Evolutionary conservation across 1,140 invertebrate species (phyloP).

Genomic region (Aculops lycopersici): DNA sequence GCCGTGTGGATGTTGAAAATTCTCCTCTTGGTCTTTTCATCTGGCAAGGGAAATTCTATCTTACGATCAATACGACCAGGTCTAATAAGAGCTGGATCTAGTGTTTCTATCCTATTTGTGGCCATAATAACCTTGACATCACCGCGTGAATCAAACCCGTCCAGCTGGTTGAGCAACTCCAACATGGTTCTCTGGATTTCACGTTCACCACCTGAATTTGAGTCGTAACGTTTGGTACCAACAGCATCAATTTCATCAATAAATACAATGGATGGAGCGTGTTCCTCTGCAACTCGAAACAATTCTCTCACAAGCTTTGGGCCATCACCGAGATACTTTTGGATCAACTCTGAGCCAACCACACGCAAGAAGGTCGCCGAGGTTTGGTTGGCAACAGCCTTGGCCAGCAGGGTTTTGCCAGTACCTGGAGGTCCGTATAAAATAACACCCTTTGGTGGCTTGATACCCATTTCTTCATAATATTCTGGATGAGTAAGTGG

Average conservation of each 20-base stretch:
- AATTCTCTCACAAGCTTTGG: slow-evolving; percentile 89
- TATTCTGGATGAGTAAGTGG: slow-evolving; percentile 97
- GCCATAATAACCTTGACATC: slow-evolving; percentile 97
- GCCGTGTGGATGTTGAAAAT: slow-evolving; percentile 97
- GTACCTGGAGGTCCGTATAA: slow-evolving; percentile 92
- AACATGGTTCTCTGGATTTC: slow-evolving; percentile 99
- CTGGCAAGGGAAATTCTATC: slow-evolving; percentile 94
- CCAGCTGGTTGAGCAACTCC: slow-evolving; percentile 88
- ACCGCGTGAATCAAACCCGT: slow-evolving; percentile 85
- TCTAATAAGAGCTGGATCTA: slow-evolving; percentile 90
- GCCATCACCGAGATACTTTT: slow-evolving; percentile 96
- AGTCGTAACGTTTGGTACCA: slow-evolving; percentile 95
- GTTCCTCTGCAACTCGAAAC: slow-evolving; percentile 91
- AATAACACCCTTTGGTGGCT: slow-evolving; percentile 95
- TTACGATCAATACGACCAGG: slow-evolving; percentile 96
- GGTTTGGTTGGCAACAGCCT: slow-evolving; percentile 97
- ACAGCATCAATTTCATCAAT: slow-evolving; percentile 99
- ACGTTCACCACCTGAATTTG: slow-evolving; percentile 91
- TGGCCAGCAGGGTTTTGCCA: slow-evolving; percentile 81
- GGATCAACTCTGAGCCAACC: slow-evolving; percentile 92
- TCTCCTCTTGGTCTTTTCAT: slow-evolving; percentile 90
- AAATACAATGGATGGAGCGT: slow-evolving; percentile 96
- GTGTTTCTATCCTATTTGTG: slow-evolving; percentile 92
- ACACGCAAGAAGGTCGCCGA: slow-evolving; percentile 94
- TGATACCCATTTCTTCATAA: slow-evolving; percentile 99